Conservation (phyloP, 2,113 vertebrate species). For the Sapayoa aenigma region DNA sequence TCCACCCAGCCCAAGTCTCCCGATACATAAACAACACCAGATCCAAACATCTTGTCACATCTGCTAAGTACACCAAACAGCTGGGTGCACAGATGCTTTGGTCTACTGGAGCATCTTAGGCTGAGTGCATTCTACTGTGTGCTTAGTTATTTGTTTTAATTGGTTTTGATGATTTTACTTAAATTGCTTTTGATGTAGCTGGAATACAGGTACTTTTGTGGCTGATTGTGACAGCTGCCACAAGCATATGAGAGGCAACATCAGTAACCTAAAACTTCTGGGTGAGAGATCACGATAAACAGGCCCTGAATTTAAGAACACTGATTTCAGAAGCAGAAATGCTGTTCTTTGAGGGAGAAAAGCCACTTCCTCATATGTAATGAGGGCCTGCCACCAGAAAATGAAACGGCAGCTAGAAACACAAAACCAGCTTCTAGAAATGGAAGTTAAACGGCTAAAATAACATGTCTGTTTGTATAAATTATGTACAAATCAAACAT, state of each 20-base stretch:
- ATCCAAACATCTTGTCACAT: slow-evolving; percentile 57
- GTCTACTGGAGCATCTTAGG: not conserved
- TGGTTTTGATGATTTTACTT: slow-evolving; percentile 19
- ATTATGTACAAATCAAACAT: not conserved
- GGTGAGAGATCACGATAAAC: not conserved
- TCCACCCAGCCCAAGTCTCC: slow-evolving; percentile 27
- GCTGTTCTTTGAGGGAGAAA: not conserved
- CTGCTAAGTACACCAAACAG: slow-evolving; percentile 48
- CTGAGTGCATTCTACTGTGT: slow-evolving; percentile 29
- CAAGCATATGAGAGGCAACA: not conserved
- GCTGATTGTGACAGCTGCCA: not conserved
- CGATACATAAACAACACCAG: slow-evolving; percentile 3
- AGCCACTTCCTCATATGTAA: not conserved
- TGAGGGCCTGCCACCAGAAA: not conserved
- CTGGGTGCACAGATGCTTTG: slow-evolving; percentile 60
- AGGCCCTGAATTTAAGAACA: not conserved
- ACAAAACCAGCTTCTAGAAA: not conserved
- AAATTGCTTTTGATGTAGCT: not conserved
- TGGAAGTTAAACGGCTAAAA: not conserved
- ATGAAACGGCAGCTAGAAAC: not conserved
- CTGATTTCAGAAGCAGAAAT: not conserved
- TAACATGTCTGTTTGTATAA: not conserved
- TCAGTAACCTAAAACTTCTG: not conserved
- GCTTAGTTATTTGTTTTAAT: slow-evolving; percentile 44
- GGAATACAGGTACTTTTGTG: not conserved